phyloP scores from a whole-genome alignment of 2,888 invertebrate genomes.

The Aphidius colemani region DNA sequence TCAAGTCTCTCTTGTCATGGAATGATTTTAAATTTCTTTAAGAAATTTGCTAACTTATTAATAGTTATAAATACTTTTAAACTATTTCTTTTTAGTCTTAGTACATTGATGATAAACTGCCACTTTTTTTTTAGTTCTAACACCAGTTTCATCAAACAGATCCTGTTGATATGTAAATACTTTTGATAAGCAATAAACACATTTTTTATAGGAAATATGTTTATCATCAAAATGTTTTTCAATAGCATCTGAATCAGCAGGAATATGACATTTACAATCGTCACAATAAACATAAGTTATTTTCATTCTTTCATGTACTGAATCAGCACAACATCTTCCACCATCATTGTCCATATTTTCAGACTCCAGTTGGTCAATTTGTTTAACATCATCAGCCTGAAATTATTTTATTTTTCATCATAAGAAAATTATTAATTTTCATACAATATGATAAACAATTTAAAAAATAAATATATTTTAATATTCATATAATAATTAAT shows the following conservation, averaged over 20 bases:
- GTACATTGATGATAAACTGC: no score
- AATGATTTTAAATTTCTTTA: no score
- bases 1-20: no score
- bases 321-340: conserved; percentile 46
- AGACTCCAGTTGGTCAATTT: no score
- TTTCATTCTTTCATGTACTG: conserved; percentile 50
- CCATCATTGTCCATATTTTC: neutral
- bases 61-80: no score
- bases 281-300: conserved; percentile 42
- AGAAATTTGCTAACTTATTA: no score
- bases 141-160: neutral
- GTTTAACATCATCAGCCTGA: neutral
- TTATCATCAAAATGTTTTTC: conserved; percentile 45
- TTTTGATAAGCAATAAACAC: conserved; percentile 49
- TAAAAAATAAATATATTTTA: neutral
- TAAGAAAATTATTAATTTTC: no score
- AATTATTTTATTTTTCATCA: no score
- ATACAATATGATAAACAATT: neutral
- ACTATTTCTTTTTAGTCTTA: no score
- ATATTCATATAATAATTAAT: no score
- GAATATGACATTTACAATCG: conserved; percentile 42
- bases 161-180: conserved; percentile 43
- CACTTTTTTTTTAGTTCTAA: neutral
- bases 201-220: conserved; percentile 43
- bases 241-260: conserved; percentile 42